Conservation (phyloP, 2,113 vertebrate genomes). For the Buteo buteo region DNA sequence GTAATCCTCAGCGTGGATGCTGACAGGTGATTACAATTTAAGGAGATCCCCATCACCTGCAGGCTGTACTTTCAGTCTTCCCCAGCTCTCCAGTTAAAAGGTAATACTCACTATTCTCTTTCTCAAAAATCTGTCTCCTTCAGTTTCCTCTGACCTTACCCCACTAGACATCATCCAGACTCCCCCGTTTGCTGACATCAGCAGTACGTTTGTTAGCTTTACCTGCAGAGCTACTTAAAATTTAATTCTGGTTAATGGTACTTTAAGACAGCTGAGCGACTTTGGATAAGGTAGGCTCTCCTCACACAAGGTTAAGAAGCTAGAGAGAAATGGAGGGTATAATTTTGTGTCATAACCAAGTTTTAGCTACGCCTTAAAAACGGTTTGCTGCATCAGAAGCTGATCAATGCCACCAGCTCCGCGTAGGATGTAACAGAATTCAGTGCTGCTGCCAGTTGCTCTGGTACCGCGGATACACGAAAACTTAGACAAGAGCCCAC, state of each 20-base stretch:
- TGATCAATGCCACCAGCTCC: not conserved
- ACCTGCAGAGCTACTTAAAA: not conserved
- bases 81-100: not conserved
- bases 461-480: rapidly evolving
- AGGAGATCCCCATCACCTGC: not conserved
- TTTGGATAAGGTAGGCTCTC: rapidly evolving
- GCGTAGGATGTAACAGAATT: rapidly evolving
- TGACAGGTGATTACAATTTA: not conserved
- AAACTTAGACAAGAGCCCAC: not conserved
- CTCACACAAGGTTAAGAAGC: not conserved
- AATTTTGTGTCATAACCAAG: not conserved
- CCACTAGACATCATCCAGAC: not conserved
- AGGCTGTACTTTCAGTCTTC: not conserved
- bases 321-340: not conserved
- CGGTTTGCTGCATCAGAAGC: not conserved
- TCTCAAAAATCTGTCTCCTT: not conserved
- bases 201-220: not conserved
- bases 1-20: not conserved
- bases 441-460: no score
- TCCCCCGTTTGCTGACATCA: not conserved
- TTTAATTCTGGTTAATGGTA: not conserved
- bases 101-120: not conserved
- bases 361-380: not conserved
- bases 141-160: not conserved
- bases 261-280: not conserved